Evolutionary conservation across 1,140 invertebrate species (phyloP), one percentile per base, ranked within the genome.

Genomic region (Eumeta japonica): DNA sequence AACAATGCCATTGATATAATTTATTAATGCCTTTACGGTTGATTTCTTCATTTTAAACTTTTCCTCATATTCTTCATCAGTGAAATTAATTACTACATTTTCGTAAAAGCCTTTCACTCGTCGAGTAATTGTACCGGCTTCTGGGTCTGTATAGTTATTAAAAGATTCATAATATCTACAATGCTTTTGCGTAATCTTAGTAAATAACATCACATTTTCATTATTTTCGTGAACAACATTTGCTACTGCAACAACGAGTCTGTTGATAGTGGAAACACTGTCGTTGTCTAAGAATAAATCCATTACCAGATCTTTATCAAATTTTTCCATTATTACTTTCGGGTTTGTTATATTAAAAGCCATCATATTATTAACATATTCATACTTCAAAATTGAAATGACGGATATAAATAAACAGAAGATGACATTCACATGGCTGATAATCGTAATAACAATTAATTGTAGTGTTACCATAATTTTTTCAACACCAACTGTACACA

Each of bases 271-370:
- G 16, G 55, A 60, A 32, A 60, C 51, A 46, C 49, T 58, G 35
- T 73, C 65, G 41, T 17, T 47, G n/a, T 73, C 68, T 35, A 73
- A 47, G 46, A 73, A 73, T 24, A 72, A 37, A 32, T 62, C 55
- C 43, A 59, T 66, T 9, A 72, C 30, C 43, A 70, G 66, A 37
- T 72, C 55, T 39, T 49, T 62, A 35, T 62, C 45, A 32, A 62
- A 56, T 37, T 52, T 45, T 45, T 55, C 52, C 45, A 50, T 60
- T 31, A 19, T 43, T 4, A 14, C n/a, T n/a, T n/a, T n/a, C n/a
- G n/a, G n/a, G n/a, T n/a, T n/a, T n/a, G n/a, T n/a, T n/a, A n/a
- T n/a, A n/a, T n/a, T n/a, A n/a, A n/a, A n/a, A n/a, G n/a, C n/a
- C n/a, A n/a, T n/a, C n/a, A n/a, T n/a, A n/a, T n/a, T n/a, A n/a